Evolutionary conservation across 2,797 vertebrate species (phyloP), one percentile per base, ranked within the genome.

Genomic region (Muscicapa comitata): DNA sequence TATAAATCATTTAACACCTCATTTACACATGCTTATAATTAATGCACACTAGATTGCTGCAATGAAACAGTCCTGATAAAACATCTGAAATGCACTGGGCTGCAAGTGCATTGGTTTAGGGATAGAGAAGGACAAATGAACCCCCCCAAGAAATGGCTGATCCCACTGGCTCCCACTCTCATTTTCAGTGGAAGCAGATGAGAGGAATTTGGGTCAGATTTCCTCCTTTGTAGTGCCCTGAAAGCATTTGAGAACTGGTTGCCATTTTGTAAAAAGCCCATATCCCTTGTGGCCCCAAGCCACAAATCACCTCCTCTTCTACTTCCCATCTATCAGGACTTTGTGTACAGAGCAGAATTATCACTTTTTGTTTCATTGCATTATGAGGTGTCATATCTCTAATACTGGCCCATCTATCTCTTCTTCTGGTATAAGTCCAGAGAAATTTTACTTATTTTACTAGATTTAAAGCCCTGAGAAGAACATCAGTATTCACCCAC

Each of bases 1-100:
- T 87, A 95, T 98, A 95, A 97, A 98, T 98, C 93, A 97, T 97
- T 96, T 93, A 97, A 77, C 79, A 72, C 47, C 73, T 88, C 72
- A 79, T 94, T 88, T 86, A 90, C 92, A 95, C 94, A 57, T 33
- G 50, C 59, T 79, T 78, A 55, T 94, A 87, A 95, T 97, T 97
- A 97, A 96, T 81, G 83, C 66, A 92, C 48, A 17, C 62, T 93
- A 48, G 79, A 85, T 90, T 31, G 47, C 78, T 45, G 58, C 57
- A 58, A 74, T 11, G 50, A 91, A 82, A 53, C 77, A 58, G 53
- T 16, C 38, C 53, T 76, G 53, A 42, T 81, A 57, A 87, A 88
- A 55, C 21, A 71, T 28, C 62, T 17, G 25, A 54, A 38, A 18
- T 5, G 29, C 29, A 40, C 24, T 43, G 55, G 70, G 31, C 55